Conservation (phyloP, 2,888 invertebrate species). For the Junonia oenone region DNA sequence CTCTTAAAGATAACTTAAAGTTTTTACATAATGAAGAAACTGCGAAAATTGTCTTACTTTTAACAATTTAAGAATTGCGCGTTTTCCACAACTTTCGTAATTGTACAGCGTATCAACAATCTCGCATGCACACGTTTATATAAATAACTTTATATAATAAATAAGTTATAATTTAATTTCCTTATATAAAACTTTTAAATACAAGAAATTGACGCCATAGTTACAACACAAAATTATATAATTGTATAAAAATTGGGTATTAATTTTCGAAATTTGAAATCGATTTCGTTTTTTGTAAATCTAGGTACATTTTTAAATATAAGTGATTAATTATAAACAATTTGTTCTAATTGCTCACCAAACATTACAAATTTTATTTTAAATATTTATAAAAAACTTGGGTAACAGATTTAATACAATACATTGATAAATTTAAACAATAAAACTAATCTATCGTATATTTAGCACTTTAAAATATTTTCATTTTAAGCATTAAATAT, state of each 20-base stretch:
- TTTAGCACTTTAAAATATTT: slow-evolving; percentile 8
- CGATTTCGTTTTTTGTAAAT: slow-evolving; percentile 1
- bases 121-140: slow-evolving; percentile 58
- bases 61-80: slow-evolving; percentile 55
- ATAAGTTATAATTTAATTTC: slow-evolving; percentile 43
- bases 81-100: slow-evolving; percentile 50
- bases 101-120: slow-evolving; percentile 57
- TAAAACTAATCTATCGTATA: slow-evolving; percentile 1
- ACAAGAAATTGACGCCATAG: slow-evolving; percentile 71
- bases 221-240: slow-evolving; percentile 62
- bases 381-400: slow-evolving; percentile 9
- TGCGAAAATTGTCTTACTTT: slow-evolving; percentile 68
- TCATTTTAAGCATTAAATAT: slow-evolving; percentile 12
- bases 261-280: slow-evolving; percentile 2
- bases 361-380: slow-evolving; percentile 15
- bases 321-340: slow-evolving; percentile 6
- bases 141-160: slow-evolving; percentile 46
- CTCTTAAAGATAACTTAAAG: slow-evolving; percentile 74
- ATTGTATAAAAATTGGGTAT: slow-evolving; percentile 57
- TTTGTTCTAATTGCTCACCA: slow-evolving; percentile 15
- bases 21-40: slow-evolving; percentile 73
- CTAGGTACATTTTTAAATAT: slow-evolving; percentile 2
- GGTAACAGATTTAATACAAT: slow-evolving; percentile 11
- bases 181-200: slow-evolving; percentile 60
- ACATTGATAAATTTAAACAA: slow-evolving; percentile 1